Percentiles rank a stretch among this genome's conserved stretches.
These are phyloP conservation scores for Sitophilus oryzae DNA, from an alignment of 1,140 invertebrate species.

Conservation along the genomic window DNA sequence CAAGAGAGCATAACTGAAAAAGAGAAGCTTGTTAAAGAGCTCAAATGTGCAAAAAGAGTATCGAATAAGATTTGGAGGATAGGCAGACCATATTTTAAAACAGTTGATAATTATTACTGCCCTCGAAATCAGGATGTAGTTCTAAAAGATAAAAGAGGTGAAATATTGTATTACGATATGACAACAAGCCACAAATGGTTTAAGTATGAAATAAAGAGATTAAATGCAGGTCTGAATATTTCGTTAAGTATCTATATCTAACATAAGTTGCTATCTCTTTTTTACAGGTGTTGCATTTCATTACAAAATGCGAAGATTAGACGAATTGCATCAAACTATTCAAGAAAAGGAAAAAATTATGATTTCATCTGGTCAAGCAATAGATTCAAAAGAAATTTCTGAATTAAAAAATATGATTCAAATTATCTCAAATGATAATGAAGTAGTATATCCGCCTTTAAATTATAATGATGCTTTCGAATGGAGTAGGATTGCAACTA, in stretches of 20 bases:
- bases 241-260: background rate
- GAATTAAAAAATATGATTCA: background rate
- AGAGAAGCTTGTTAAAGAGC: slow-evolving; percentile 15
- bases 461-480: slow-evolving; percentile 27
- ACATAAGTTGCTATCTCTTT: background rate
- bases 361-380: background rate
- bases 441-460: slow-evolving; percentile 15
- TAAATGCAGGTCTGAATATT: slow-evolving; percentile 11
- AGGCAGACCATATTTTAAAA: slow-evolving; percentile 41
- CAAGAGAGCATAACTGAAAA: slow-evolving; percentile 20
- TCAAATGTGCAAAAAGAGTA: slow-evolving; percentile 3
- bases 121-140: slow-evolving; percentile 34
- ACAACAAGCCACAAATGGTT: slow-evolving; percentile 25
- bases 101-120: slow-evolving; percentile 30
- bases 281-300: slow-evolving; percentile 10
- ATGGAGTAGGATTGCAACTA: slow-evolving; percentile 29
- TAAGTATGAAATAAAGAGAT: slow-evolving; percentile 14
- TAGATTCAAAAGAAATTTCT: no score
- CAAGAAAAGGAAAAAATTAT: slow-evolving; percentile 5
- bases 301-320: slow-evolving; percentile 12
- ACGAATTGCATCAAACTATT: background rate
- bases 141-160: slow-evolving; percentile 28
- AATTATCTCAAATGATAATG: slow-evolving; percentile 4
- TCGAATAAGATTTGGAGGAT: slow-evolving; percentile 25
- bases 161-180: slow-evolving; percentile 32